Conservation (phyloP, 1,140 invertebrate species). For the Trypoxylus dichotomus region DNA sequence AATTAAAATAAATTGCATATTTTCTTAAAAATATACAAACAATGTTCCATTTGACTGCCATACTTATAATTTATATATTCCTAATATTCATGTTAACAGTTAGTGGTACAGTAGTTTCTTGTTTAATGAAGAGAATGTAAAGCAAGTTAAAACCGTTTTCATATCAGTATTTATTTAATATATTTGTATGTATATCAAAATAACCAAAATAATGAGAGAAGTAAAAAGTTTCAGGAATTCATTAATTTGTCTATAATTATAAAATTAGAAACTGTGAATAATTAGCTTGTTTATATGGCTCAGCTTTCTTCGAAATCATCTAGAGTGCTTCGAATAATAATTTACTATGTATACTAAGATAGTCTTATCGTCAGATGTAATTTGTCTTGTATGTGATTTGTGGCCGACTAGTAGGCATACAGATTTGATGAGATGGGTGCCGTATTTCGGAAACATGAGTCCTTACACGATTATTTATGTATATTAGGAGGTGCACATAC, state of each 20-base stretch:
- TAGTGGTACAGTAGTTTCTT: not conserved
- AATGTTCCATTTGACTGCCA: no score
- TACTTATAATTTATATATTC: not conserved
- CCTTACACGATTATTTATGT: no score
- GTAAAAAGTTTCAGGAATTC: not conserved
- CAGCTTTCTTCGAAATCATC: constrained; percentile 16
- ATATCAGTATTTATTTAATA: not conserved
- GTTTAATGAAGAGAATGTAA: constrained; percentile 6
- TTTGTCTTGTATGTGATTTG: not conserved
- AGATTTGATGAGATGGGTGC: no score
- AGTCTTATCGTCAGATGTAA: not conserved
- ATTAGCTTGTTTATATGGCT: constrained; percentile 3
- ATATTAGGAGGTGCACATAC: no score
- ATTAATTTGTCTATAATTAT: constrained; percentile 3
- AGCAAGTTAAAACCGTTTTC: not conserved
- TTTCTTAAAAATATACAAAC: not conserved
- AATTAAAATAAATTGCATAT: not conserved
- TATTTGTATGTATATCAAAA: not conserved
- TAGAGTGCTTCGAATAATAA: not conserved
- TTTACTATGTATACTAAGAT: not conserved
- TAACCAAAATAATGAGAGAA: not conserved
- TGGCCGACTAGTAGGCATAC: not conserved
- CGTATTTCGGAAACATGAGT: no score
- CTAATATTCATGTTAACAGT: not conserved
- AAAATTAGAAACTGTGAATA: constrained; percentile 23